These are phyloP conservation scores for Polymixis lichenea DNA, from an alignment of 2,888 invertebrate species.

Conservation along the genomic window DNA sequence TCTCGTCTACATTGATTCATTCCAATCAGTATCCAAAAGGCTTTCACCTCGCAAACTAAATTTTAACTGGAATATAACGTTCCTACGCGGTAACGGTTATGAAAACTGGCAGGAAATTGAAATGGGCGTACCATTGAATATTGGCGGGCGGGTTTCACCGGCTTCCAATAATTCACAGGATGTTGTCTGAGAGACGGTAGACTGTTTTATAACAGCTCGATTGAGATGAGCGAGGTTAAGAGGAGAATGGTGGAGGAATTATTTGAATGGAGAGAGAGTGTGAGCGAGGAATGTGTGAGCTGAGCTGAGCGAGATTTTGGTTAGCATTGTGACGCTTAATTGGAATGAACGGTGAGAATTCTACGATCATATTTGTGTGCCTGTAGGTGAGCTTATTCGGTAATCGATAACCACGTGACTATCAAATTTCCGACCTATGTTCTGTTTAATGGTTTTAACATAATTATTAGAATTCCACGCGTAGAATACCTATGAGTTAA, in stretches of 20 bases:
- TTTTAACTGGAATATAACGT: conserved; percentile 68
- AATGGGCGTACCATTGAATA: conserved; percentile 86
- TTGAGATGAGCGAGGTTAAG: conserved; percentile 41
- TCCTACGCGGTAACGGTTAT: conserved; percentile 72
- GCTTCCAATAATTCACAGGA: conserved; percentile 83
- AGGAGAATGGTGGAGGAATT: conserved; percentile 16
- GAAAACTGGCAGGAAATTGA: conserved; percentile 87
- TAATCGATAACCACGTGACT: background rate
- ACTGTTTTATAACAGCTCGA: conserved; percentile 60
- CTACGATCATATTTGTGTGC: background rate
- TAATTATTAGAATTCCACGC: background rate
- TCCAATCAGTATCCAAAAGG: conserved; percentile 55
- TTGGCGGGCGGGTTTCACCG: conserved; percentile 79
- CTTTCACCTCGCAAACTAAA: conserved; percentile 65
- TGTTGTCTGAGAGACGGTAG: conserved; percentile 75
- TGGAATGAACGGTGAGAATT: background rate
- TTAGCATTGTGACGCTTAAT: conserved; percentile 19
- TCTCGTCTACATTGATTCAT: conserved; percentile 39
- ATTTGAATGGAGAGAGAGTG: background rate
- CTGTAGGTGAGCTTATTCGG: background rate
- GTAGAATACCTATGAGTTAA: background rate
- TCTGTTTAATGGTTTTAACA: background rate
- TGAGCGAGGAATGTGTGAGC: conserved; percentile 8
- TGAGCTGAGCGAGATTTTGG: conserved; percentile 4
- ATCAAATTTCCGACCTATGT: background rate